phyloP scores from a whole-genome alignment of 2,797 vertebrate species.

The Alca torda region DNA sequence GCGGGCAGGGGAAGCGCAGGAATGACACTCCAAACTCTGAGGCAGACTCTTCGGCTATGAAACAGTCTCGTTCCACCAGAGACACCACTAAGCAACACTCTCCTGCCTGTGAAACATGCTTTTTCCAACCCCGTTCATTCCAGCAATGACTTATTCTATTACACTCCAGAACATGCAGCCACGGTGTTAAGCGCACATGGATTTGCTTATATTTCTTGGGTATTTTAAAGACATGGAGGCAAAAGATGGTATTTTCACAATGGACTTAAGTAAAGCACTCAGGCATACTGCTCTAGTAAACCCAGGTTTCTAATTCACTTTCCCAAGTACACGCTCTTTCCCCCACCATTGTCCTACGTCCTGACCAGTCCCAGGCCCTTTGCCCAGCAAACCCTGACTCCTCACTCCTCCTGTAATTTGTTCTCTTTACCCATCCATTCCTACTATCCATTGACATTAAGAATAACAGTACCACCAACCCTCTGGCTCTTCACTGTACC shows the following conservation, averaged over 20 bases:
- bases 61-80: rapidly evolving
- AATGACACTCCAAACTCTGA: background rate
- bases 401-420: background rate
- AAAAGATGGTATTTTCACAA: background rate
- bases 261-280: background rate
- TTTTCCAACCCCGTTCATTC: background rate
- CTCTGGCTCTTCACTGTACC: background rate
- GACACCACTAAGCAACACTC: background rate
- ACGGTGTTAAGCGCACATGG: background rate
- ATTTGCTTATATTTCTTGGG: background rate
- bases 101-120: background rate
- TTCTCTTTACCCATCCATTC: background rate
- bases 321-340: background rate
- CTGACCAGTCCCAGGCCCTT: too few species aligned
- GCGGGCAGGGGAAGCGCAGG: background rate
- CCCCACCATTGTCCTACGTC: background rate
- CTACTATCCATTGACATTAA: background rate
- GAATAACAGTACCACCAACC: background rate
- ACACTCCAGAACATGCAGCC: background rate
- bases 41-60: background rate
- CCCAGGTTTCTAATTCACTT: background rate
- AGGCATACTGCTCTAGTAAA: background rate
- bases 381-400: background rate
- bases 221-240: background rate
- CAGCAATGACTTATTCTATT: background rate